Percentiles rank a stretch among this genome's conserved stretches.
These are phyloP conservation scores for Nestor notabilis DNA, from an alignment of 2,113 vertebrate genomes.

Conservation along the genomic window DNA sequence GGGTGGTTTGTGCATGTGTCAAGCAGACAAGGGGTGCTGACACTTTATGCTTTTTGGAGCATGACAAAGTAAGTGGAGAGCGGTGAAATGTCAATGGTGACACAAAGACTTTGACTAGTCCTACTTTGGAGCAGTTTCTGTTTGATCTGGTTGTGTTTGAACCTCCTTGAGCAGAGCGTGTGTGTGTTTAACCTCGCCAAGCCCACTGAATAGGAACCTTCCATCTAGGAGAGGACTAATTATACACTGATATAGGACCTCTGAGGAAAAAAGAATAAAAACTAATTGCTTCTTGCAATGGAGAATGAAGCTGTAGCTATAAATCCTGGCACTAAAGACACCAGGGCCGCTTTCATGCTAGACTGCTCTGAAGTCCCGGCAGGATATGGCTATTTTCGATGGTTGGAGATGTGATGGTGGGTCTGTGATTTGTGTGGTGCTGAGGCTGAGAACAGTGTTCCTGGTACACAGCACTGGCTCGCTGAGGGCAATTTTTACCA, in stretches of 20 bases:
- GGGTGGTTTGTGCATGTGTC: not conserved
- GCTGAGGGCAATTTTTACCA: not conserved
- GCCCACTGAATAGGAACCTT: not conserved
- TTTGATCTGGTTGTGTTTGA: not conserved
- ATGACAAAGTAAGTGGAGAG: not conserved
- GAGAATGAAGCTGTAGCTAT: not conserved
- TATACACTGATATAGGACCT: not conserved
- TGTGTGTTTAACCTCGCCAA: not conserved
- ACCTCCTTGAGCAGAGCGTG: not conserved
- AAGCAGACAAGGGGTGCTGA: not conserved
- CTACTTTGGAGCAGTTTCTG: not conserved
- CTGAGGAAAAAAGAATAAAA: not conserved
- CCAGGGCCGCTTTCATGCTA: not conserved
- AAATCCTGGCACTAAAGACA: not conserved
- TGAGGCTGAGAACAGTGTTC: rapidly evolving
- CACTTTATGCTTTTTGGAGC: not conserved
- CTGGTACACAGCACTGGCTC: rapidly evolving
- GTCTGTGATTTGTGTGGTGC: rapidly evolving
- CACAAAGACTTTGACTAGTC: not conserved
- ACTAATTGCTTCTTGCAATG: not conserved
- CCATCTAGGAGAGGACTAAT: not conserved
- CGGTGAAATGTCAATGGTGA: not conserved
- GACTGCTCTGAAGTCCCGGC: not conserved
- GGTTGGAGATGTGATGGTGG: not conserved
- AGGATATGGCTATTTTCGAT: not conserved